Evolutionary conservation across 2,113 vertebrate species (phyloP).

Genomic region (Glareola pratincola): DNA sequence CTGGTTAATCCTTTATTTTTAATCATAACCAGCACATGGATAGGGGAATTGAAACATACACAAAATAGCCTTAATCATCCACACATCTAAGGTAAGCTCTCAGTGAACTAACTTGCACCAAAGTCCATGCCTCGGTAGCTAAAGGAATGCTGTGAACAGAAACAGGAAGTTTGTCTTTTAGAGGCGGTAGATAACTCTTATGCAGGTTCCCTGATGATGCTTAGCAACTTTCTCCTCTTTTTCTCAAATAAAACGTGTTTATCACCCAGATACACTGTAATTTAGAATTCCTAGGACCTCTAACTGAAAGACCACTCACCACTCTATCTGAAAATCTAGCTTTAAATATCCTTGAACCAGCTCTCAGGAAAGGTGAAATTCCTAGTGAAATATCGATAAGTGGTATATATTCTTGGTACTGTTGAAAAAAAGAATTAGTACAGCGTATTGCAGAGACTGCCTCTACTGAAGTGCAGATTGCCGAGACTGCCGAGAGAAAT

Average conservation of each 20-base stretch:
- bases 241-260: background rate
- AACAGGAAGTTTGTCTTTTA: background rate
- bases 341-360: background rate
- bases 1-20: background rate
- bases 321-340: background rate
- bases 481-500: background rate
- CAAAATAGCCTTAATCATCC: background rate
- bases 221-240: background rate
- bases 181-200: background rate
- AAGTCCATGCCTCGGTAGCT: background rate
- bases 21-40: background rate
- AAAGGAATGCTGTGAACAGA: background rate
- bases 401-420: rapidly evolving
- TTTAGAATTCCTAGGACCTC: background rate
- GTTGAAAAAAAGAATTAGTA: background rate
- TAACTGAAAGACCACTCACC: background rate
- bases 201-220: background rate
- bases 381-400: background rate
- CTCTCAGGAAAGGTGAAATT: background rate
- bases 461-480: background rate
- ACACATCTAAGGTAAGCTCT: background rate
- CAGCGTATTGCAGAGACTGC: background rate
- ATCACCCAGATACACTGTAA: background rate
- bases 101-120: background rate
- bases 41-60: background rate